Percentiles rank a stretch among this genome's conserved stretches.
These are phyloP conservation scores for Trogon melanurus DNA, from an alignment of 2,113 vertebrate genomes.

Conservation along the genomic window DNA sequence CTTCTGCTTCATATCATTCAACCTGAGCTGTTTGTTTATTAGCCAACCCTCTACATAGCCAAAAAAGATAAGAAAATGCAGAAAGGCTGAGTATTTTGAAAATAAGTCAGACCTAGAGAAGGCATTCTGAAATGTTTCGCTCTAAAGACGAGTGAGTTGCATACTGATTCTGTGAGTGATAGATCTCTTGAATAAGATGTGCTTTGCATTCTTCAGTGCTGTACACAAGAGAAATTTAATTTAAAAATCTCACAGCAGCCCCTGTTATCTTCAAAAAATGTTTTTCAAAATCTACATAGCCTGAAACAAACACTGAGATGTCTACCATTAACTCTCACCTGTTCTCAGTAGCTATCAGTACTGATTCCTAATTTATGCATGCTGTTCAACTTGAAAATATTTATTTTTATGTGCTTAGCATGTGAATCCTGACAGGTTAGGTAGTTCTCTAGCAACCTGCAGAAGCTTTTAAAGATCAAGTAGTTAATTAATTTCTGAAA, in stretches of 20 bases:
- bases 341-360: background rate
- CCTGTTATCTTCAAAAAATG: background rate
- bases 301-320: background rate
- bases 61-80: background rate
- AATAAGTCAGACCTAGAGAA: background rate
- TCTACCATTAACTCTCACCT: background rate
- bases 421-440: background rate
- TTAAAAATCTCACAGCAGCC: background rate
- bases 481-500: background rate
- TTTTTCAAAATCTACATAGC: background rate
- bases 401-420: background rate
- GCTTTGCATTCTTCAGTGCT: background rate
- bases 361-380: background rate
- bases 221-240: background rate
- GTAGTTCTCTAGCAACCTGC: background rate
- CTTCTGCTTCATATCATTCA: background rate
- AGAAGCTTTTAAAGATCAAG: background rate
- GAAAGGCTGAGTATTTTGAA: slow-evolving; percentile 1
- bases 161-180: slow-evolving; percentile 4
- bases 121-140: background rate
- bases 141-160: background rate
- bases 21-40: background rate
- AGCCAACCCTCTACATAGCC: background rate
- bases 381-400: background rate
- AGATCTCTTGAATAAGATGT: background rate